A percentile compares a stretch with the other conserved stretches of the same genome.
Conservation (phyloP, 2,888 invertebrate species). For the Pristionchus japonicus region DNA sequence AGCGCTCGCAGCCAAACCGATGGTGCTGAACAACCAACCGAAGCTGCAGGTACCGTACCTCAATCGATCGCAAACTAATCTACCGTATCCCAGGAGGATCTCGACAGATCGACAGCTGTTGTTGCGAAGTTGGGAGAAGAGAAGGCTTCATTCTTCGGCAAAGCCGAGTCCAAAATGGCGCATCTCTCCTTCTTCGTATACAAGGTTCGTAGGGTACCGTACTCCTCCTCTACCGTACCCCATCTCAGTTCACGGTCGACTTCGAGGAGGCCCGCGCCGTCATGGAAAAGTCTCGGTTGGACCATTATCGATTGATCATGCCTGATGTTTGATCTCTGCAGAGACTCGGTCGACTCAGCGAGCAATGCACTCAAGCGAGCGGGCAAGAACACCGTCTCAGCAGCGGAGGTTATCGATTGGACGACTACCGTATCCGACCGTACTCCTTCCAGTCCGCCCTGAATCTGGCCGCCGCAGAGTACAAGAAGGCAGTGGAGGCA, state of each 20-base stretch:
- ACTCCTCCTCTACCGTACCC: neutral
- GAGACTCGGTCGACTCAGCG: conserved; percentile 7
- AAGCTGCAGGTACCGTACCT: conserved; percentile 21
- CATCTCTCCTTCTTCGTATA: conserved; percentile 21
- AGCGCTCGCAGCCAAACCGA: conserved; percentile 3
- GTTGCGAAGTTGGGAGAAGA: neutral
- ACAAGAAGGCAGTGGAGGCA: conserved; percentile 8
- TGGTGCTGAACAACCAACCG: conserved; percentile 12
- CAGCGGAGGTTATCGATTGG: conserved; percentile 6
- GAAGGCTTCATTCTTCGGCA: neutral
- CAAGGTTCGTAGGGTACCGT: conserved; percentile 9
- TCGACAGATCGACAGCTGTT: conserved; percentile 5
- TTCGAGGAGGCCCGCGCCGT: neutral
- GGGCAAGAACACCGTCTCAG: conserved; percentile 10
- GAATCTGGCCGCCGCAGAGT: conserved; percentile 8
- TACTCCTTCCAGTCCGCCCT: neutral
- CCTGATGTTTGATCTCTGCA: neutral
- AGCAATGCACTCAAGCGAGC: conserved; percentile 13
- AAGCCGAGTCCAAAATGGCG: neutral
- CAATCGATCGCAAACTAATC: neutral
- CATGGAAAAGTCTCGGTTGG: conserved; percentile 13
- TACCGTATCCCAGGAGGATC: conserved; percentile 10
- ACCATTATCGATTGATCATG: neutral
- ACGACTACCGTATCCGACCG: neutral
- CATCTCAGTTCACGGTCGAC: conserved; percentile 16